Evolutionary conservation across 2,888 invertebrate species (phyloP).

Genomic region (Phlogophora meticulosa): DNA sequence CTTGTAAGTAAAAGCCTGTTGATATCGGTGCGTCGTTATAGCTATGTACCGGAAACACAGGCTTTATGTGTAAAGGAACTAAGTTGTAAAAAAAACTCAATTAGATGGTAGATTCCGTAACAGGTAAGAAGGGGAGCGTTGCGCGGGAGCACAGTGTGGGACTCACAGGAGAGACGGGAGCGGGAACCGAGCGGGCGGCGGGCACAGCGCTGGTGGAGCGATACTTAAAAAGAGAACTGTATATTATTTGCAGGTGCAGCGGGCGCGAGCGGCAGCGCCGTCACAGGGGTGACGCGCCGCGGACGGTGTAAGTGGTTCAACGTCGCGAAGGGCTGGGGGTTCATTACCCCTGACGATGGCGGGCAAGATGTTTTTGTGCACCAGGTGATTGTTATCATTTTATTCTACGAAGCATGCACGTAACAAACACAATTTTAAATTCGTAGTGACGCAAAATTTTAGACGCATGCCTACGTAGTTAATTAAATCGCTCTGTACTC

Average conservation of each 20-base stretch:
- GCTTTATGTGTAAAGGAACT: constrained; percentile 49
- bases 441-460: constrained; percentile 18
- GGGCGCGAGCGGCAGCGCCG: constrained; percentile 78
- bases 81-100: constrained; percentile 55
- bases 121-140: constrained; percentile 54
- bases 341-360: constrained; percentile 97
- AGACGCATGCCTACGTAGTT: constrained; percentile 26
- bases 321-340: constrained; percentile 98
- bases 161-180: constrained; percentile 16
- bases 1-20: constrained; percentile 23
- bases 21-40: constrained; percentile 41
- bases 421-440: constrained; percentile 29
- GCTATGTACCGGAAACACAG: constrained; percentile 51
- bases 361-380: constrained; percentile 98
- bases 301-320: constrained; percentile 99
- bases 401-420: constrained; percentile 48
- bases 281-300: constrained; percentile 92
- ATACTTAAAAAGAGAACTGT: constrained; percentile 55
- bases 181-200: constrained; percentile 19
- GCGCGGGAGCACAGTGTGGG: constrained; percentile 38
- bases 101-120: constrained; percentile 53
- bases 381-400: constrained; percentile 92
- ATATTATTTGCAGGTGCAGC: constrained; percentile 81
- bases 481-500: constrained; percentile 45
- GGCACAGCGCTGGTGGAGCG: constrained; percentile 37